These are phyloP conservation scores for Sceloporus undulatus DNA, from an alignment of 2,113 vertebrate genomes.

Conservation along the genomic window DNA sequence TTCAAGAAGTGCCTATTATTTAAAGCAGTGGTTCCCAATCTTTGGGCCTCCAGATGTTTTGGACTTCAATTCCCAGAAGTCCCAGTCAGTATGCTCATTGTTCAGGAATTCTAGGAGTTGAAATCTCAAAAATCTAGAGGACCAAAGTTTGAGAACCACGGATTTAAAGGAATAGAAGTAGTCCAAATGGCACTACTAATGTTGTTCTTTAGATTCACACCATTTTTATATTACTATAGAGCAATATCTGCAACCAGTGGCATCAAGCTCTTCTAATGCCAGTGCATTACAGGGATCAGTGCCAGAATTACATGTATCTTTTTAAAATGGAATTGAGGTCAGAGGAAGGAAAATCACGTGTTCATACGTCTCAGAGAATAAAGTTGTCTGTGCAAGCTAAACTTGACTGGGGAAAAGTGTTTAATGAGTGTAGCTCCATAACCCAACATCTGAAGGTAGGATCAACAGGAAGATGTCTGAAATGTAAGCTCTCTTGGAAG, in stretches of 20 bases:
- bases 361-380: neutral
- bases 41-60: no score
- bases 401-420: neutral
- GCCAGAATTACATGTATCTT: neutral
- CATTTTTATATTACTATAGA: neutral
- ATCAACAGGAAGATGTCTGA: neutral
- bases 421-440: neutral
- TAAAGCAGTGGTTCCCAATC: no score
- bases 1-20: neutral
- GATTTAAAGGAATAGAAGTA: neutral
- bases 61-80: no score
- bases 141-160: no score
- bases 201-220: neutral
- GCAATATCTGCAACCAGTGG: neutral
- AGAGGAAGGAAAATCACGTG: neutral
- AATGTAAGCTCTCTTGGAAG: neutral
- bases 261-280: no score
- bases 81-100: no score
- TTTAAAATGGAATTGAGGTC: neutral
- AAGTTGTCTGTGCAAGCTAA: neutral
- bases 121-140: no score
- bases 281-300: neutral
- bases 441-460: neutral
- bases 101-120: no score
- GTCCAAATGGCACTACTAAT: neutral